Conservation (phyloP, 2,888 invertebrate species). For the Muscina levida region DNA sequence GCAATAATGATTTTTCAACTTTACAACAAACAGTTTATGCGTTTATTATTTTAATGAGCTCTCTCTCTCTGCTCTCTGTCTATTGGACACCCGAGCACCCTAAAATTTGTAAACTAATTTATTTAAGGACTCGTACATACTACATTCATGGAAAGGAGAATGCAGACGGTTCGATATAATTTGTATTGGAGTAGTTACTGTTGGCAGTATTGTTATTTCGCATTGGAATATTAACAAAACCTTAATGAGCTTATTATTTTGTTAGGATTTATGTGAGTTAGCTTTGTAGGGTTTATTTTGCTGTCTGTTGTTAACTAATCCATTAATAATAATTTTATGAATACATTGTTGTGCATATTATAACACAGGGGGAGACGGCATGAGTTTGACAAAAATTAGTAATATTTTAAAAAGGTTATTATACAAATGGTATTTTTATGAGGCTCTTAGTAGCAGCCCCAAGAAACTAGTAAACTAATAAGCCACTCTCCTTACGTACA, state of each 20-base stretch:
- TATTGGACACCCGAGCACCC: constrained; percentile 33
- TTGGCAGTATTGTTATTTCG: constrained; percentile 4
- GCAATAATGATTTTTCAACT: neutral
- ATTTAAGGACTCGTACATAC: neutral
- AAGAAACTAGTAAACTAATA: too few relatives aligned
- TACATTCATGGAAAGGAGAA: too few relatives aligned
- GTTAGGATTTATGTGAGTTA: constrained; percentile 23
- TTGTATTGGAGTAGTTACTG: neutral
- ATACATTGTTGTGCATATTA: neutral
- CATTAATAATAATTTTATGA: constrained; percentile 2
- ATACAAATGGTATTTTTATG: neutral
- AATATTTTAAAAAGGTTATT: too few relatives aligned
- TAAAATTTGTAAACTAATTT: constrained; percentile 20
- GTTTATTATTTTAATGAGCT: constrained; percentile 59
- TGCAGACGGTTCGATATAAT: neutral
- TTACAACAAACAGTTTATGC: constrained; percentile 35
- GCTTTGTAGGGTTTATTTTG: neutral
- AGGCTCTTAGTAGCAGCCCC: too few relatives aligned
- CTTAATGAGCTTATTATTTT: constrained; percentile 45
- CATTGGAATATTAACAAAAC: constrained; percentile 37
- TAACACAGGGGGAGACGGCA: neutral
- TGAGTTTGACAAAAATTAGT: too few relatives aligned
- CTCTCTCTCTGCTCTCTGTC: too few relatives aligned
- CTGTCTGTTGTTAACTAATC: constrained; percentile 17
- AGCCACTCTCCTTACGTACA: too few relatives aligned